Base-by-base conservation (phyloP, 2,797 vertebrate species). In the Chelidonichthys spinosus region DNA sequence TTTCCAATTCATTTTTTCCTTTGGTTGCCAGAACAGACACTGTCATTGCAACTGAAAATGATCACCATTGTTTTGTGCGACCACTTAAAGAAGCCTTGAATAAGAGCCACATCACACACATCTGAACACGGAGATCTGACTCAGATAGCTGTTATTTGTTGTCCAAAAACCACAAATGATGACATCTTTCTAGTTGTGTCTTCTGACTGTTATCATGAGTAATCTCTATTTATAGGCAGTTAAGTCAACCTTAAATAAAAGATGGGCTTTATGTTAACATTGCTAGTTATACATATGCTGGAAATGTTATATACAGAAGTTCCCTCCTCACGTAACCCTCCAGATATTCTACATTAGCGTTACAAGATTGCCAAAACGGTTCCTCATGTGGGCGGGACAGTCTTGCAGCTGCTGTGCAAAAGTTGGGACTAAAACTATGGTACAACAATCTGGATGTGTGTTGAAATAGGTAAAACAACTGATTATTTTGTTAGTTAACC, bases 371-470 rank as follows among this genome's bases (percentile, higher is more conserved):
- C 68, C 76, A 85, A 77, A 77, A 73, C 56, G 67, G 86, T 71
- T 86, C 69, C 69, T 85, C 62, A 35, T 81, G 79, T 58, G 85
- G 88, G 90, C 82, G 83, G 75, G 85, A 84, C 81, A 35, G 56
- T 37, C 13, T n/a, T 43, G 67, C 80, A 69, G 61, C 3, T 25
- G 11, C 37, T 58, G 40, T 52, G 62, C 76, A 69, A 47, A 69
- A 33, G 6, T 11, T 60, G 42, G 15, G 37, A 60, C 43, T 49
- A 47, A 18, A 55, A 69, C 36, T 15, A 15, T 15, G 0, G 8
- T 46, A 40, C n/a, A 0, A 35, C 11, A 56, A 25, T 47, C 36
- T 69, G 14, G 8, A 72, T 72, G 44, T 65, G 50, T 1, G 10
- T 33, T n/a, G 33, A 76, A 4, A 32, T 13, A 32, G 47, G 65